Conservation (phyloP, 2,797 vertebrate genomes). For the Cynopterus sphinx region DNA sequence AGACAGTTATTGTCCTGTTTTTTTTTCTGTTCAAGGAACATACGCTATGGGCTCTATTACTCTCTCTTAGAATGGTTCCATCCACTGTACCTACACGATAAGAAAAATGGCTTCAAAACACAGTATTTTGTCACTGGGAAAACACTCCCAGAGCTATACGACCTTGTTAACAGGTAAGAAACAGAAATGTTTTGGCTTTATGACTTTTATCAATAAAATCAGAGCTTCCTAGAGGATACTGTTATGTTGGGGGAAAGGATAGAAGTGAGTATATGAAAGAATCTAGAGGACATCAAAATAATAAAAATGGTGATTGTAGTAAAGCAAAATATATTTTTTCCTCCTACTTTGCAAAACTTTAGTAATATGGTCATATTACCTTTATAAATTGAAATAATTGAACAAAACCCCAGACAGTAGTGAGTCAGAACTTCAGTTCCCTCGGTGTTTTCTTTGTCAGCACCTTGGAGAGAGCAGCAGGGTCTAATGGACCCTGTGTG, state of each 20-base stretch:
- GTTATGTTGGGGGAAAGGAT: background rate
- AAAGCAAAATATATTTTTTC: background rate
- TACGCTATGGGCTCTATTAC: slow-evolving; percentile 94
- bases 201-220: background rate
- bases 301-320: background rate
- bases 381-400: background rate
- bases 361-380: background rate
- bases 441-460: background rate
- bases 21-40: slow-evolving; percentile 85
- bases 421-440: background rate
- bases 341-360: background rate
- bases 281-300: background rate
- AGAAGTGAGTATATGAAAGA: background rate
- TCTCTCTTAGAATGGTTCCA: slow-evolving; percentile 96
- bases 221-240: background rate
- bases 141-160: slow-evolving; percentile 92
- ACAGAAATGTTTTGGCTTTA: background rate
- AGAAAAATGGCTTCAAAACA: slow-evolving; percentile 90
- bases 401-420: background rate
- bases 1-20: slow-evolving; percentile 50
- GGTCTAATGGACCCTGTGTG: fast-evolving
- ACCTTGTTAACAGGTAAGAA: slow-evolving; percentile 89
- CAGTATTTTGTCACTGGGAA: slow-evolving; percentile 91
- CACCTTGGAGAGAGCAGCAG: background rate
- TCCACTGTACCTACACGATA: slow-evolving; percentile 93